phyloP scores from a whole-genome alignment of 37 sponge, comb jelly and placozoan genomes.

The Chondrilla cf. caribensis region DNA sequence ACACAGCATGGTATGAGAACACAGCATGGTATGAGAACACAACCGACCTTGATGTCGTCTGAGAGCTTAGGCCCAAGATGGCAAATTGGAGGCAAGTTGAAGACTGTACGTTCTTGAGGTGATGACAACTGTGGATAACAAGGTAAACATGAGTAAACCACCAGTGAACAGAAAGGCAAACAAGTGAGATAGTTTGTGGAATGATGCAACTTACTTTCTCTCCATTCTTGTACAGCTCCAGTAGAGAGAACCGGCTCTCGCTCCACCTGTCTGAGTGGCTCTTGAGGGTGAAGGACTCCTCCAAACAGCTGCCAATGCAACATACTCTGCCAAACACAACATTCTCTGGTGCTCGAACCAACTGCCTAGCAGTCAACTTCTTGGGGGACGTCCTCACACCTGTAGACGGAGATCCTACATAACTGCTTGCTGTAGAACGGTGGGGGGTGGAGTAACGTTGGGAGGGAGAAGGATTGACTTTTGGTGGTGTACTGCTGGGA shows the following conservation, averaged over 20 bases:
- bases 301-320: not conserved
- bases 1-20: too few relatives aligned
- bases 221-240: conserved; percentile 9
- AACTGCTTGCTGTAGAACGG: too few relatives aligned
- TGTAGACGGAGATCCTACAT: too few relatives aligned
- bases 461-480: too few relatives aligned
- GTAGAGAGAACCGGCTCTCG: not conserved
- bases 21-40: too few relatives aligned
- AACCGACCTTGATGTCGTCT: conserved; percentile 39
- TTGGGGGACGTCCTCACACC: not conserved
- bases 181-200: too few relatives aligned
- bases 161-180: too few relatives aligned
- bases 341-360: not conserved
- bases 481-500: too few relatives aligned
- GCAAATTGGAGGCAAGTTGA: conserved; percentile 34
- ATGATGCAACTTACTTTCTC: conserved; percentile 16
- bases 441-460: too few relatives aligned
- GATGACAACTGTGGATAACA: not conserved
- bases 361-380: not conserved
- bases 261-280: conserved; percentile 6
- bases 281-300: not conserved
- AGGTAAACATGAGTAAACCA: not conserved
- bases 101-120: conserved; percentile 16
- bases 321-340: conserved; percentile 14
- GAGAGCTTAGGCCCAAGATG: conserved; percentile 38